These are phyloP conservation scores for Drosophila ogumai DNA, from an alignment of 1,140 invertebrate species.

Conservation along the genomic window DNA sequence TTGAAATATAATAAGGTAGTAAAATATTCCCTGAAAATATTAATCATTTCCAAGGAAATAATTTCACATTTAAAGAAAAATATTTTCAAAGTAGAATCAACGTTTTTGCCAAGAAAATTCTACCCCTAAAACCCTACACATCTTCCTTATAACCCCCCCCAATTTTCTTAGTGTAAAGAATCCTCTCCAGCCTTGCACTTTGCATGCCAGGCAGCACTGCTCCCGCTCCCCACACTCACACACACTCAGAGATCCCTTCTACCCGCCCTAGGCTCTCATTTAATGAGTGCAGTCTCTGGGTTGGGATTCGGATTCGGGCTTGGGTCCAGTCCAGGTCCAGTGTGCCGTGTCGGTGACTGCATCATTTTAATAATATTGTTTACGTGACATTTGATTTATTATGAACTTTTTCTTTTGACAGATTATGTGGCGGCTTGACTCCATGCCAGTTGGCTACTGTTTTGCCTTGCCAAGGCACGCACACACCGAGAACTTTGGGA, in stretches of 20 bases:
- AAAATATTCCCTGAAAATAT: neutral
- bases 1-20: neutral
- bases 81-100: neutral
- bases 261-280: slow-evolving; percentile 50
- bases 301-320: slow-evolving; percentile 5
- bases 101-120: too few relatives aligned
- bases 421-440: slow-evolving; percentile 78
- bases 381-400: slow-evolving; percentile 84
- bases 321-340: neutral
- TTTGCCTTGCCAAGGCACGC: slow-evolving; percentile 43
- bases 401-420: slow-evolving; percentile 83
- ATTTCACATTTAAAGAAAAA: neutral
- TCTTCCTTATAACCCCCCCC: neutral
- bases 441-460: slow-evolving; percentile 70
- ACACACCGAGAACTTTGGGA: slow-evolving; percentile 37
- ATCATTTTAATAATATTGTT: slow-evolving; percentile 84
- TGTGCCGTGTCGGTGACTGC: slow-evolving; percentile 58
- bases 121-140: neutral
- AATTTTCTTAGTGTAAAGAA: slow-evolving; percentile 19
- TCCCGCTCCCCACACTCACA: slow-evolving; percentile 2
- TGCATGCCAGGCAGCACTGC: slow-evolving; percentile 46
- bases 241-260: slow-evolving; percentile 31
- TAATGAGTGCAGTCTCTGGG: slow-evolving; percentile 58
- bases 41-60: neutral
- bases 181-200: slow-evolving; percentile 35